phyloP scores from a whole-genome alignment of 2,888 invertebrate species.

The Blastobasis lacticolella region DNA sequence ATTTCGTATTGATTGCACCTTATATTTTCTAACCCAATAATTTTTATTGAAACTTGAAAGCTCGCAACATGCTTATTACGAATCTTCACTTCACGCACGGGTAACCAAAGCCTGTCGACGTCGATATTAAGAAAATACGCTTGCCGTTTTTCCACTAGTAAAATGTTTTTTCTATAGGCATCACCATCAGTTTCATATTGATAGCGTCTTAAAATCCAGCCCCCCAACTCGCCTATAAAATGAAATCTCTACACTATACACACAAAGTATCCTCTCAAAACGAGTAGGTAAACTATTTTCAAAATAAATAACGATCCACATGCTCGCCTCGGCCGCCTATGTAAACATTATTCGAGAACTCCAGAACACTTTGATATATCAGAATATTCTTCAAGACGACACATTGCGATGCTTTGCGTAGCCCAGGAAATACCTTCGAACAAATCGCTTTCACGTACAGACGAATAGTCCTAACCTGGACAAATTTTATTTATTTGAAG shows the following conservation, averaged over 20 bases:
- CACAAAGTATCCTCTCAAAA: slow-evolving; percentile 10
- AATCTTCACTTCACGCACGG: too few species aligned
- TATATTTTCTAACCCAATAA: too few species aligned
- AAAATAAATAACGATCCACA: slow-evolving; percentile 39
- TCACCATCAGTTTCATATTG: too few species aligned
- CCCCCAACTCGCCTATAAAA: not conserved
- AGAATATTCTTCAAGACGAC: slow-evolving; percentile 36
- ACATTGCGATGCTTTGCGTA: slow-evolving; percentile 24
- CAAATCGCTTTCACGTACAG: slow-evolving; percentile 13
- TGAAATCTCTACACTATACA: slow-evolving; percentile 8
- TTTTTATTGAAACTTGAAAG: too few species aligned
- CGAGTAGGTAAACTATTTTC: slow-evolving; percentile 22
- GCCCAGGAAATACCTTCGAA: slow-evolving; percentile 23
- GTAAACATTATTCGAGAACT: slow-evolving; percentile 33
- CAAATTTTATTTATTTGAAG: slow-evolving; percentile 9
- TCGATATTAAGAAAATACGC: too few species aligned
- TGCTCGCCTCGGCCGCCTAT: slow-evolving; percentile 25
- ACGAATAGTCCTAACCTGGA: too few species aligned
- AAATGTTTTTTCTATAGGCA: too few species aligned
- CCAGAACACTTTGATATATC: slow-evolving; percentile 39
- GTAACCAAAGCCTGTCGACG: too few species aligned
- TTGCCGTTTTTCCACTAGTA: too few species aligned
- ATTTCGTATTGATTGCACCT: too few species aligned
- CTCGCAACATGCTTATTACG: too few species aligned
- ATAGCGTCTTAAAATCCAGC: too few species aligned